Conservation (phyloP, 1,140 invertebrate species). For the Nasonia vitripennis region DNA sequence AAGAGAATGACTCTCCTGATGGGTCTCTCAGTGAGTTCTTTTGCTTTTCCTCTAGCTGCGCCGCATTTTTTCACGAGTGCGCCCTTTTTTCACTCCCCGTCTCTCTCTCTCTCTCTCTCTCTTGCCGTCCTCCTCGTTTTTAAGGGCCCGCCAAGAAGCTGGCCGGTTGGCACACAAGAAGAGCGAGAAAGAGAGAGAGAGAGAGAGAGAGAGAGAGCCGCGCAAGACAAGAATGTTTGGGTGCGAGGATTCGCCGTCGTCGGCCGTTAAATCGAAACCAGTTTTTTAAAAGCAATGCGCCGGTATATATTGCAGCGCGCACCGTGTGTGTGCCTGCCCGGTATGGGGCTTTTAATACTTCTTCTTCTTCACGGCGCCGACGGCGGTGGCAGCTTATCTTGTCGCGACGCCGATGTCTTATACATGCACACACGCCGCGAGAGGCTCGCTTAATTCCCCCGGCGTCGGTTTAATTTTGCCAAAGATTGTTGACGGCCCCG, state of each 20-base stretch:
- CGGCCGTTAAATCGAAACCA: constrained; percentile 48
- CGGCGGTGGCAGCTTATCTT: neutral
- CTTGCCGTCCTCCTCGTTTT: neutral
- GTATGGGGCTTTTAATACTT: neutral
- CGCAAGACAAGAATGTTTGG: constrained; percentile 37
- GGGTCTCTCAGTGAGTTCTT: neutral
- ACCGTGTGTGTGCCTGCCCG: neutral
- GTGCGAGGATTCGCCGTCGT: constrained; percentile 33
- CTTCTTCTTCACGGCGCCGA: neutral
- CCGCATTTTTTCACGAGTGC: neutral
- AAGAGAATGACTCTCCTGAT: constrained; percentile 17
- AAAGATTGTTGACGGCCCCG: neutral
- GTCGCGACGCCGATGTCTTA: neutral
- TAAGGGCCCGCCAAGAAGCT: constrained; percentile 32
- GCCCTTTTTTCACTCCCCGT: neutral
- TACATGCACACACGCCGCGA: neutral
- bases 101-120: neutral
- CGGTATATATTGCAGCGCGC: neutral
- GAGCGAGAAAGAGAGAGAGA: too few species aligned
- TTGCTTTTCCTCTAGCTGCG: neutral
- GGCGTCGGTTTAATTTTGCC: neutral
- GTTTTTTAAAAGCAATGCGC: constrained; percentile 48
- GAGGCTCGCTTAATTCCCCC: too few species aligned
- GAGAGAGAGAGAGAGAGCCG: neutral
- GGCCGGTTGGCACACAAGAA: constrained; percentile 6